Conservation (phyloP, 2,113 vertebrate genomes). For the Clarias magur region DNA sequence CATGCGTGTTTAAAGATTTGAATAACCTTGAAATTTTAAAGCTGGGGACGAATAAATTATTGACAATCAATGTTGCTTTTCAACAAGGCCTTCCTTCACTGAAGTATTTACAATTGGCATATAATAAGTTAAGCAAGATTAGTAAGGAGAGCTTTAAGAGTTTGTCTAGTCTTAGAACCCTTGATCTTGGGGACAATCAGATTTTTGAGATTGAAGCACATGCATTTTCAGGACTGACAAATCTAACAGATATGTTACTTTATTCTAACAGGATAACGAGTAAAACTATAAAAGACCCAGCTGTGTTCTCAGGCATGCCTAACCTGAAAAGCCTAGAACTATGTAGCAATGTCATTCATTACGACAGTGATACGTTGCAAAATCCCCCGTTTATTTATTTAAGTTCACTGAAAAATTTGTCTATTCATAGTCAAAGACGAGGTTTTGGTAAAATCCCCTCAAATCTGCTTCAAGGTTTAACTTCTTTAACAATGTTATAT, state of each 20-base stretch:
- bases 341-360: slow-evolving; percentile 63
- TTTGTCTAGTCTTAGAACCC: slow-evolving; percentile 49
- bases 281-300: rapidly evolving
- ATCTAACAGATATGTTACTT: slow-evolving; percentile 55
- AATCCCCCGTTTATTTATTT: slow-evolving; percentile 65
- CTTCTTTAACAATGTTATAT: neutral
- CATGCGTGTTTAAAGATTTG: slow-evolving; percentile 63
- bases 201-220: slow-evolving; percentile 46
- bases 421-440: slow-evolving; percentile 58
- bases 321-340: slow-evolving; percentile 64
- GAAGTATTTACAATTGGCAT: slow-evolving; percentile 47
- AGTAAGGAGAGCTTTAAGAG: slow-evolving; percentile 34
- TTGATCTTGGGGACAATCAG: slow-evolving; percentile 64
- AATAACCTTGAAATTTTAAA: slow-evolving; percentile 56
- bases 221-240: slow-evolving; percentile 61
- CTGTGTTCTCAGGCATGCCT: slow-evolving; percentile 57
- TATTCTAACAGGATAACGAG: slow-evolving; percentile 55
- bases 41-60: slow-evolving; percentile 63
- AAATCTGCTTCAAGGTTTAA: slow-evolving; percentile 72
- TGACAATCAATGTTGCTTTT: slow-evolving; percentile 62
- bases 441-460: slow-evolving; percentile 53
- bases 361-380: neutral
- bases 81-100: slow-evolving; percentile 57
- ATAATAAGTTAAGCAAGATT: slow-evolving; percentile 63
- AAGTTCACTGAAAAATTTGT: slow-evolving; percentile 58